Percentiles rank a stretch among this genome's conserved stretches.
These are phyloP conservation scores for Sapayoa aenigma DNA, from an alignment of 2,113 vertebrate species.

Conservation along the genomic window DNA sequence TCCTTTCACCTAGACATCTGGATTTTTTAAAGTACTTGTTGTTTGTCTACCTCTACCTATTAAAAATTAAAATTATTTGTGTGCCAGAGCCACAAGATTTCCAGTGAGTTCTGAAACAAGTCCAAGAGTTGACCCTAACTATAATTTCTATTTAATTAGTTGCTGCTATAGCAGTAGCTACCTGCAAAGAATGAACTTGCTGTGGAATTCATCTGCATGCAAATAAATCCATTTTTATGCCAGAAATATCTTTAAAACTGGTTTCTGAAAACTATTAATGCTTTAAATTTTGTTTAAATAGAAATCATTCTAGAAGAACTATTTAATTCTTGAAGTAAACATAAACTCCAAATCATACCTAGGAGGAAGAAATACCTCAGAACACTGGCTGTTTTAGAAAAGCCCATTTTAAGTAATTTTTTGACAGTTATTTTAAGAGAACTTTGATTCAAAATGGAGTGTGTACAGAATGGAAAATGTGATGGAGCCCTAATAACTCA, in stretches of 20 bases:
- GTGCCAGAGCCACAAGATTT: conserved; percentile 42
- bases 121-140: conserved; percentile 71
- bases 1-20: background rate
- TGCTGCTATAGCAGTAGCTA: conserved; percentile 57
- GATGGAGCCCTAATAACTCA: background rate
- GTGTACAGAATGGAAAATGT: background rate
- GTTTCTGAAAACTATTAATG: conserved; percentile 44
- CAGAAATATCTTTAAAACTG: conserved; percentile 50
- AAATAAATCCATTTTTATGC: conserved; percentile 68
- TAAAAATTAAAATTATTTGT: conserved; percentile 44
- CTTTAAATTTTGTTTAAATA: conserved; percentile 59
- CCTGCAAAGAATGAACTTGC: conserved; percentile 64
- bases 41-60: background rate
- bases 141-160: conserved; percentile 80
- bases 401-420: background rate
- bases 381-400: background rate
- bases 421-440: background rate
- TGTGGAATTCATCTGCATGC: conserved; percentile 52
- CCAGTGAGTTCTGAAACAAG: conserved; percentile 64
- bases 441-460: background rate
- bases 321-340: conserved; percentile 48
- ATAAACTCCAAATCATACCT: background rate
- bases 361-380: background rate
- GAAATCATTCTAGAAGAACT: conserved; percentile 27
- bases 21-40: background rate